Conservation (phyloP, 35 echinoderm and acorn worm genomes). For the Ophioderma brevispina region DNA sequence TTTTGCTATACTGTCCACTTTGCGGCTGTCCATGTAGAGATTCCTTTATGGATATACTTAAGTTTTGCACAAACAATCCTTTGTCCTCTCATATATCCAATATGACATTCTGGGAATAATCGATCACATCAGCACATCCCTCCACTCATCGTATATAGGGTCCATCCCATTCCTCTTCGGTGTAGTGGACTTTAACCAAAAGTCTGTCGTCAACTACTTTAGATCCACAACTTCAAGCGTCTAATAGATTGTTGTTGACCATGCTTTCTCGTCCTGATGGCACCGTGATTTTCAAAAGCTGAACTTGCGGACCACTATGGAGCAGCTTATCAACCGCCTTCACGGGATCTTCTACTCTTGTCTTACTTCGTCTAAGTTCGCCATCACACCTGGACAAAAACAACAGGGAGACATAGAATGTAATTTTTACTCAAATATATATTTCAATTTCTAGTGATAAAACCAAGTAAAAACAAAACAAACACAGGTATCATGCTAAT, state of each 20-base stretch:
- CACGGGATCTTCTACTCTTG: too few species aligned
- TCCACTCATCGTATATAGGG: constrained; percentile 41
- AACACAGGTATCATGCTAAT: too few species aligned
- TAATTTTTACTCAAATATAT: too few species aligned
- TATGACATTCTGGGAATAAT: constrained; percentile 34
- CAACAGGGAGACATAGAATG: too few species aligned
- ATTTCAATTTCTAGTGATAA: too few species aligned
- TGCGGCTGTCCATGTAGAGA: constrained; percentile 50
- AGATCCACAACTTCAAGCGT: constrained; percentile 23
- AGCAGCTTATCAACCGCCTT: too few species aligned
- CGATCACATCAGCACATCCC: constrained; percentile 25
- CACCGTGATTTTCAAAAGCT: too few species aligned
- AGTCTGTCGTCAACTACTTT: constrained; percentile 41
- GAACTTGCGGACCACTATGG: too few species aligned
- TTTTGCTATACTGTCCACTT: constrained; percentile 45
- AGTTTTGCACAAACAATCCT: background rate
- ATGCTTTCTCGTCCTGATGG: background rate
- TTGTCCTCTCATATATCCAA: constrained; percentile 17
- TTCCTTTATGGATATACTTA: constrained; percentile 41
- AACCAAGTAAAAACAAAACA: too few species aligned
- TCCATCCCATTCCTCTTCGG: constrained; percentile 34
- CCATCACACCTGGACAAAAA: too few species aligned
- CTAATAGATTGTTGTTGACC: constrained; percentile 41
- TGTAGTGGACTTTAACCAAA: constrained; percentile 53
- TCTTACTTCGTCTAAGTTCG: too few species aligned